phyloP scores from a whole-genome alignment of 1,140 invertebrate genomes.

The Scaptomyza hsui region DNA sequence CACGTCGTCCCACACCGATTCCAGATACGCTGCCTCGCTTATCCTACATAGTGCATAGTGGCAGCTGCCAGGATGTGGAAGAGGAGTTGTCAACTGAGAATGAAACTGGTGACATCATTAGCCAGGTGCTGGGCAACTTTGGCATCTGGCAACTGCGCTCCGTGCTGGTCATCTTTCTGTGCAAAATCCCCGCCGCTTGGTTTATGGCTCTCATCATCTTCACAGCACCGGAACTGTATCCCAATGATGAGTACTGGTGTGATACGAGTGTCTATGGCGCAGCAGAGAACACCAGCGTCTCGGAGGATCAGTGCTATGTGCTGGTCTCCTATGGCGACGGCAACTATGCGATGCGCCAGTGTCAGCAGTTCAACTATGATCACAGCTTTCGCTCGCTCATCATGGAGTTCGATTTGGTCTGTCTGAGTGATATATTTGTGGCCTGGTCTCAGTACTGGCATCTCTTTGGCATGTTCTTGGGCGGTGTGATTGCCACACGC shows the following conservation, averaged over 20 bases:
- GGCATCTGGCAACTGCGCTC: constrained; percentile 83
- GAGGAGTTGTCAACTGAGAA: background rate
- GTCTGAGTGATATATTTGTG: constrained; percentile 82
- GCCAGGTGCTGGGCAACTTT: constrained; percentile 73
- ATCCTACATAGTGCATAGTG: constrained; percentile 19
- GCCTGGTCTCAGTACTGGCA: constrained; percentile 84
- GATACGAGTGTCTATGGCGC: constrained; percentile 39
- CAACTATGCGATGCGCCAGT: constrained; percentile 59
- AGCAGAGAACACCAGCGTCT: constrained; percentile 46
- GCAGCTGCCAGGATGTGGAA: constrained; percentile 22
- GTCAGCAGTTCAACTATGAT: constrained; percentile 63
- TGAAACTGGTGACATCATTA: constrained; percentile 61
- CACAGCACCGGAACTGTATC: constrained; percentile 75
- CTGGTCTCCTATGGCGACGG: constrained; percentile 52
- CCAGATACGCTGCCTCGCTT: constrained; percentile 29
- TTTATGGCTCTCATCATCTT: constrained; percentile 84
- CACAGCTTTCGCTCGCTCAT: constrained; percentile 72
- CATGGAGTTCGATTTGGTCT: constrained; percentile 83
- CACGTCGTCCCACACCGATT: constrained; percentile 34
- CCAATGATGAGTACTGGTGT: constrained; percentile 62
- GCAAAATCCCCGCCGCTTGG: constrained; percentile 84
- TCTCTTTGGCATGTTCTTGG: constrained; percentile 83
- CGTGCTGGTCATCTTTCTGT: constrained; percentile 78
- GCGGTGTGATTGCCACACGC: constrained; percentile 81
- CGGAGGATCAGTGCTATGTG: constrained; percentile 69